Base-by-base conservation (phyloP, 2,113 vertebrate species). In the Neomonachus schauinslandi region DNA sequence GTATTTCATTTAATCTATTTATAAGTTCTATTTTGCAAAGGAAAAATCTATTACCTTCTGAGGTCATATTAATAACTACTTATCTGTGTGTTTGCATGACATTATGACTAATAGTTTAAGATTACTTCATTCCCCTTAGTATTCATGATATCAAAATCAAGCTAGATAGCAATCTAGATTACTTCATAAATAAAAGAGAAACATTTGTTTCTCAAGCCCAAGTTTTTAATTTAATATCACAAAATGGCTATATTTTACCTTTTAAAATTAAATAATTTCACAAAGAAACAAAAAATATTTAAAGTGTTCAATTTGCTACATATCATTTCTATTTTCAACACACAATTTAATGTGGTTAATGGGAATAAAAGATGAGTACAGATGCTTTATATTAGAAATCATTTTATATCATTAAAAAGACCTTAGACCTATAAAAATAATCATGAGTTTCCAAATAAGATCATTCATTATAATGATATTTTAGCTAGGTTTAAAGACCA, bases 301-400 rank as follows among this genome's bases (percentile, higher is more conserved):
- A 69, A 89, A 59, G 31, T 84, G 31, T 9, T 13, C 57, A 53
- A 31, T 90, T 94, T 97, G 36, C 18, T 95, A 55, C n/a, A 28
- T 72, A 82, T 95, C 33, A 61, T 97, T 97, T 85, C 86, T 72
- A 93, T 95, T 84, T 95, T 97, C 91, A 97, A 97, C n/a, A 94
- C 76, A 96, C 16, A 98, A 97, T 96, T 98, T 97, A 94, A 96
- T 97, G 88, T 96, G n/a, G 61, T 92, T 98, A 97, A 97, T 98
- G 91, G 84, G 97, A 98, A 95, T 72, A 59, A 98, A 98, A 97
- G 55, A 97, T 97, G 93, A 87, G 89, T 71, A 97, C 93, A 98
- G 95, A 97, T 97, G 91, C 92, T 98, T 98, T 96, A 95, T 89
- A 89, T 92, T 71, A 57, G 97, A 97, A 98, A 98, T 97, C 80